Evolutionary conservation across 2,797 vertebrate genomes (phyloP), one percentile per base, ranked within the genome.

Genomic region (Chrosomus eos): DNA sequence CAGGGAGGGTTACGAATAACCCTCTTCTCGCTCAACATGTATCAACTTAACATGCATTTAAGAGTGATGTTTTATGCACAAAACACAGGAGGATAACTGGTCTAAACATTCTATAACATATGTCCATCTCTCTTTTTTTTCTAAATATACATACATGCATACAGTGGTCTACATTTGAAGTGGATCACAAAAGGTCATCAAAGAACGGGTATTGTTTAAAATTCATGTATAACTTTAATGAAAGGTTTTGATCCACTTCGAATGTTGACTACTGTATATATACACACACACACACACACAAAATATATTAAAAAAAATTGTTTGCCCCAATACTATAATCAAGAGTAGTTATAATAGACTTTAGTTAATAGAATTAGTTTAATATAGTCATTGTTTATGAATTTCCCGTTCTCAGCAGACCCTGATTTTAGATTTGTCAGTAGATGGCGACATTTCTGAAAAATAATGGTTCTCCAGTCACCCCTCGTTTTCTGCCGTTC

Each of bases 11-110:
- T 77, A 40, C 1, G 3, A 78, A 70, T 78, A 33, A 84, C 53
- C 48, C 64, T 77, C 64, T 45, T 60, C 23, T 58, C 28, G 19
- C 74, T 68, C 62, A 23, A 23, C 73, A 33, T 70, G 64, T 23
- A 70, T 77, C 73, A 84, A 43, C 21, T 14, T 43, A 40, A 84
- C 64, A 38, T 81, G 64, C 33, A 58, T 60, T 70, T 70, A 64
- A 78, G n/a, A 70, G 26, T 26, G 21, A 67, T n/a, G 58, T 38
- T 74, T 75, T 43, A 70, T 26, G 26, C 64, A 78, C 21, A 33
- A 77, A 66, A 55, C 26, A 40, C n/a, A 70, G 13, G 18, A 70
- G 66, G 26, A 75, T 13, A 75, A 38, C 66, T 75, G 31, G 58
- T 33, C 31, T 51, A 68, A 45, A 68, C 28, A 53, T 33, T 36